These are phyloP conservation scores for Barbus barbus DNA, from an alignment of 2,113 vertebrate genomes.

Conservation along the genomic window DNA sequence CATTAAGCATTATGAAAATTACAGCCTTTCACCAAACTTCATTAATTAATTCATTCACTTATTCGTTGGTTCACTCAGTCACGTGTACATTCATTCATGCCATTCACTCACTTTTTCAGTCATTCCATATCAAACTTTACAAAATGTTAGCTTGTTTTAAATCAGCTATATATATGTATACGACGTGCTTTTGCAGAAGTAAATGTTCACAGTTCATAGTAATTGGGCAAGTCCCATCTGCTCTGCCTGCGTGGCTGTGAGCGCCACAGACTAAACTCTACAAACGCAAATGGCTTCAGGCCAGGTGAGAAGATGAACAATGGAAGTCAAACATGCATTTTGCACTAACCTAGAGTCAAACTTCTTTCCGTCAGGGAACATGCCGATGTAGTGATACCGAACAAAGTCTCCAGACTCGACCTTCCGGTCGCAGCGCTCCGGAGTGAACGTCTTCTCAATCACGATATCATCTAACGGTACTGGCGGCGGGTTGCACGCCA, in stretches of 20 bases:
- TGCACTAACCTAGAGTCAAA: slow-evolving; percentile 90
- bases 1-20: not conserved
- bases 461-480: slow-evolving; percentile 79
- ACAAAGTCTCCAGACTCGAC: slow-evolving; percentile 89
- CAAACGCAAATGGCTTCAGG: not conserved
- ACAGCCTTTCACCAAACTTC: not conserved
- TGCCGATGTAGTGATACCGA: slow-evolving; percentile 91
- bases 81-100: not conserved
- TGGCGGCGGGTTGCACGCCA: slow-evolving; percentile 73
- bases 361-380: slow-evolving; percentile 88
- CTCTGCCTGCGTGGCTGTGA: slow-evolving; percentile 49
- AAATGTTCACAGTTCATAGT: not conserved
- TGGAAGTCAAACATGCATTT: not conserved
- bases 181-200: not conserved
- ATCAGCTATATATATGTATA: too few relatives aligned
- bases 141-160: too few relatives aligned
- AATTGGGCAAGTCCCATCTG: not conserved
- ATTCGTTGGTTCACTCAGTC: not conserved
- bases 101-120: not conserved
- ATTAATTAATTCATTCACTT: not conserved
- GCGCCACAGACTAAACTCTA: not conserved
- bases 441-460: slow-evolving; percentile 86
- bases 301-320: slow-evolving; percentile 9
- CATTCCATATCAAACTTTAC: not conserved
- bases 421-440: slow-evolving; percentile 83